Evolutionary conservation across 2,888 invertebrate genomes (phyloP).

Genomic region (Folsomia manolachei): DNA sequence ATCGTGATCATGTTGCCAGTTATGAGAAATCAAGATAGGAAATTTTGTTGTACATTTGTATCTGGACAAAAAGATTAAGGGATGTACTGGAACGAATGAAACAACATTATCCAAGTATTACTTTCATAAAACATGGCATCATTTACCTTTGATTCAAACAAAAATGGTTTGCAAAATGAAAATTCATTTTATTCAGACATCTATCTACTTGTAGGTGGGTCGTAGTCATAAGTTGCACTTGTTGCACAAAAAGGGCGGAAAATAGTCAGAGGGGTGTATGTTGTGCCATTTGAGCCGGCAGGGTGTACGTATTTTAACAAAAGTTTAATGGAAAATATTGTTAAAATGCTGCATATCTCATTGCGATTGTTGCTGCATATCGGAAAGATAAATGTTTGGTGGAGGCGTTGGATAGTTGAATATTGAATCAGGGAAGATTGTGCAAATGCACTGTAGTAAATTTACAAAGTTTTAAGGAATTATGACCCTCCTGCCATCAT

Average conservation of each 20-base stretch:
- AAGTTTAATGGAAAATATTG: no score
- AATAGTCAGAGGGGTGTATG: no score
- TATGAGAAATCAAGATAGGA: background rate
- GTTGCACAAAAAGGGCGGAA: no score
- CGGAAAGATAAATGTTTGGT: background rate
- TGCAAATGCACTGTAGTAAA: conserved; percentile 2
- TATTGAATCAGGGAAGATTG: no score
- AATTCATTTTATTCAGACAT: no score
- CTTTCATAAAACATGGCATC: background rate
- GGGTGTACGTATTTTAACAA: no score
- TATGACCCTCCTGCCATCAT: conserved; percentile 14
- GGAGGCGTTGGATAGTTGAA: conserved; percentile 5
- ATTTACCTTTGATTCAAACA: background rate
- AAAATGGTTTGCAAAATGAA: background rate
- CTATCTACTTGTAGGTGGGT: no score
- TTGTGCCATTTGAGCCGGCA: no score
- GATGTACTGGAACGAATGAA: background rate
- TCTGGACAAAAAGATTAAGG: background rate
- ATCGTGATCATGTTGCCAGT: no score
- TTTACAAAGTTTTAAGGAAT: conserved; percentile 11
- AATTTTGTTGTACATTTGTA: background rate
- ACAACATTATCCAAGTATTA: background rate
- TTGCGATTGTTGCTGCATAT: no score
- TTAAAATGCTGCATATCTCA: no score
- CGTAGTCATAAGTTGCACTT: no score